phyloP scores from a whole-genome alignment of 2,888 invertebrate genomes.

The Cremastobaeus sp. region DNA sequence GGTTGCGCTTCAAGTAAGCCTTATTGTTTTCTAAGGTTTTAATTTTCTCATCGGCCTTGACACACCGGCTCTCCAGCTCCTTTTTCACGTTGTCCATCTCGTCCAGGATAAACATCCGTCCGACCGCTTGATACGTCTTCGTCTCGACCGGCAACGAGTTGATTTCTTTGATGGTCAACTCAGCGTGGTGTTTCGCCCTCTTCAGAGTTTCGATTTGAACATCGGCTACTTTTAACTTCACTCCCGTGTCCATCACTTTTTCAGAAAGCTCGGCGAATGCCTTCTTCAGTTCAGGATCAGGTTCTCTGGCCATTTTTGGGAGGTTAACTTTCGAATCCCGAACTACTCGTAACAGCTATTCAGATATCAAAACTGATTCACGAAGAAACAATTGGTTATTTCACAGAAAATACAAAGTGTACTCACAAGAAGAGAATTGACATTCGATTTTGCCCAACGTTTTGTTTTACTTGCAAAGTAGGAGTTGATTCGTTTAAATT shows the following conservation, averaged over 20 bases:
- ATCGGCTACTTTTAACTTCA: conserved; percentile 88
- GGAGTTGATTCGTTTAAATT: too few species aligned
- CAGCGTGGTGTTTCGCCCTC: conserved; percentile 84
- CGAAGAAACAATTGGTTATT: too few species aligned
- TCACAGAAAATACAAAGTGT: too few species aligned
- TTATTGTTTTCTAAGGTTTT: conserved; percentile 86
- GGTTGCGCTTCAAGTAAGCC: conserved; percentile 87
- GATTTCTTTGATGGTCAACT: conserved; percentile 84
- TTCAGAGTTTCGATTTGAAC: conserved; percentile 86
- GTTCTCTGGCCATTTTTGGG: conserved; percentile 77
- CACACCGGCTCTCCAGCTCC: conserved; percentile 82
- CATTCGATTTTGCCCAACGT: too few species aligned
- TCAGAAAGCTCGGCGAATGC: conserved; percentile 90
- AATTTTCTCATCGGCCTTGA: conserved; percentile 83
- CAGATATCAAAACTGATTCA: too few species aligned
- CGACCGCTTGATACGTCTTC: conserved; percentile 88
- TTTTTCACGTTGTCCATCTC: conserved; percentile 83
- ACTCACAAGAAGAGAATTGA: too few species aligned
- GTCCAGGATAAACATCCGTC: conserved; percentile 89
- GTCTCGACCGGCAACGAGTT: conserved; percentile 82
- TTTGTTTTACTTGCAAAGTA: too few species aligned
- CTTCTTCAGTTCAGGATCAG: conserved; percentile 83
- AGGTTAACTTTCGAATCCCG: conserved; percentile 18
- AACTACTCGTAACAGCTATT: too few species aligned
- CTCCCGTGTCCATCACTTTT: conserved; percentile 89